phyloP scores from a whole-genome alignment of 30 jellyfish, hydroid and myxozoan species.

The Hydractinia echinata region DNA sequence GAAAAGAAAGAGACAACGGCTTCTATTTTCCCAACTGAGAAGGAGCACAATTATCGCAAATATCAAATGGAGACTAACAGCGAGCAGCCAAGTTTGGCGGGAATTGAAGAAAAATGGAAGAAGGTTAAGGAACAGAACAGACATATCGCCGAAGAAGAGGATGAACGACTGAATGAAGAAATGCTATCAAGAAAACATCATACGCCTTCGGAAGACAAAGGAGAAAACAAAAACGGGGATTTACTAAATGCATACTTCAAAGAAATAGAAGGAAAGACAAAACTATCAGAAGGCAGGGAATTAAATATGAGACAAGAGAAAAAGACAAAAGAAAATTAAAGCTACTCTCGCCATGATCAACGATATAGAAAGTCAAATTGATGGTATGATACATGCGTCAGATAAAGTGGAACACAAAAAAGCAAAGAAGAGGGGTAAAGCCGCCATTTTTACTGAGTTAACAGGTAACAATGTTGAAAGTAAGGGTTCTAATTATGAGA shows the following conservation, averaged over 20 bases:
- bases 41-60: constrained; percentile 3
- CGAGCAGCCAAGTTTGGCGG: neutral
- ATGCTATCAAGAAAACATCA: neutral
- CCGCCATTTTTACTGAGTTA: constrained; percentile 25
- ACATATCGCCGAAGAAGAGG: constrained; percentile 7
- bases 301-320: constrained; percentile 6
- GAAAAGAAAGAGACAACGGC: neutral
- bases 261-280: constrained; percentile 18
- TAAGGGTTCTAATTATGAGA: neutral
- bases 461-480: neutral
- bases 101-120: constrained; percentile 26
- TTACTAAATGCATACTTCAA: constrained; percentile 12
- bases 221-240: neutral
- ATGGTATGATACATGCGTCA: constrained; percentile 17
- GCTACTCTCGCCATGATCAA: constrained; percentile 35
- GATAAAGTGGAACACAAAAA: neutral
- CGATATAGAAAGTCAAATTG: constrained; percentile 36
- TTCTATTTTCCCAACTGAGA: constrained; percentile 1
- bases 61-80: constrained; percentile 1
- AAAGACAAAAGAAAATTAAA: constrained; percentile 27
- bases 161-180: neutral
- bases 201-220: neutral
- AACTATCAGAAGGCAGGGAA: neutral
- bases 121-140: constrained; percentile 15
- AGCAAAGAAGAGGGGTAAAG: constrained; percentile 24